A percentile compares a stretch with the other conserved stretches of the same genome.
Evolutionary conservation across 2,113 vertebrate species (phyloP).

Genomic region (Thomomys bottae): DNA sequence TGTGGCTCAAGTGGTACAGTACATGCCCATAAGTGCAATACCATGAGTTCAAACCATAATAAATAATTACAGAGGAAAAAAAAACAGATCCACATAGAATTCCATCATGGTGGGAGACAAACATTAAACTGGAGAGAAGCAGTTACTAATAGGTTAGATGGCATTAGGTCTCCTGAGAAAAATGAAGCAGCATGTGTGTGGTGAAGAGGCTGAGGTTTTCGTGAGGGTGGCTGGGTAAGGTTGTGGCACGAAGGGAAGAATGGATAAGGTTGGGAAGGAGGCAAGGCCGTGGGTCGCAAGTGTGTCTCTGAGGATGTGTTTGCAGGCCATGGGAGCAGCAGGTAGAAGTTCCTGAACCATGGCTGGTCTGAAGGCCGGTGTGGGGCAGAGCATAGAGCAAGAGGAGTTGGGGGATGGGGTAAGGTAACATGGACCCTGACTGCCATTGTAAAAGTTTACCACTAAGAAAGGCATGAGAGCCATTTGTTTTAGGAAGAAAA

Average conservation of each 20-base stretch:
- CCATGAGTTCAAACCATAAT: too few relatives aligned
- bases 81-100: background rate
- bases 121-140: background rate
- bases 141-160: too few relatives aligned
- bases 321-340: background rate
- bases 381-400: background rate
- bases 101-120: background rate
- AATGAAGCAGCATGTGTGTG: background rate
- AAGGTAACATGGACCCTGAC: background rate
- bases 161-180: background rate
- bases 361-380: fast-evolving
- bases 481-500: background rate
- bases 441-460: background rate
- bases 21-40: too few relatives aligned
- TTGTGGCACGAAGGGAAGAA: background rate
- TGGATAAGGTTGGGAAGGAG: background rate
- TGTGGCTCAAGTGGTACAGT: too few relatives aligned
- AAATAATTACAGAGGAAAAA: too few relatives aligned
- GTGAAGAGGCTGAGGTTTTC: background rate
- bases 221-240: background rate
- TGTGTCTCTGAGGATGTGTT: background rate
- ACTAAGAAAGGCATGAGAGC: background rate
- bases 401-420: background rate
- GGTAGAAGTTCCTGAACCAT: too few relatives aligned
- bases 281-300: background rate